These are phyloP conservation scores for Pagrus major DNA, from an alignment of 2,113 vertebrate genomes.

Conservation along the genomic window DNA sequence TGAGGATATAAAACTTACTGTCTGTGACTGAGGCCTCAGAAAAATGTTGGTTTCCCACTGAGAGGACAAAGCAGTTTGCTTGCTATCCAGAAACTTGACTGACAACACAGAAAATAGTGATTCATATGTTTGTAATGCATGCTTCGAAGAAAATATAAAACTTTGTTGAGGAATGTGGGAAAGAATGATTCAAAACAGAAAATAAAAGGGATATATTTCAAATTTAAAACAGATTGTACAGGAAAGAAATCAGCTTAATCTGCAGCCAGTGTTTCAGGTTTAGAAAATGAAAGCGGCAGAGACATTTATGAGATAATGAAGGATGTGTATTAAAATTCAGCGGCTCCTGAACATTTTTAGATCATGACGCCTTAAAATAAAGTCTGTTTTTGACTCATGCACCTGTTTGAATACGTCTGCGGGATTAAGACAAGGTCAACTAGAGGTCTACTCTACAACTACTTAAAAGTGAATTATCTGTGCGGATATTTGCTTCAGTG, in stretches of 20 bases:
- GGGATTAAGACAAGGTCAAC: no score
- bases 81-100: slow-evolving; percentile 49
- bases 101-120: slow-evolving; percentile 34
- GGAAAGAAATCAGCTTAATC: background rate
- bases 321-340: background rate
- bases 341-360: background rate
- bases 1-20: slow-evolving; percentile 59
- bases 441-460: no score
- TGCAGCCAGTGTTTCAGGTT: background rate
- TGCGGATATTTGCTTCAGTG: no score
- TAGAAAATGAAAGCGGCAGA: slow-evolving; percentile 6
- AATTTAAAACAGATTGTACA: slow-evolving; percentile 37
- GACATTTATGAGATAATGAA: background rate
- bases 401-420: no score
- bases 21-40: slow-evolving; percentile 31
- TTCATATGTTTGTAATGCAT: slow-evolving; percentile 41
- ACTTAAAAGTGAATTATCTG: no score
- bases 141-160: slow-evolving; percentile 26
- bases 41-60: slow-evolving; percentile 23
- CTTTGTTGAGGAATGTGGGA: slow-evolving; percentile 7
- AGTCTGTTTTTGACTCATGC: no score
- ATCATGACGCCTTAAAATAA: background rate
- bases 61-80: slow-evolving; percentile 48
- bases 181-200: slow-evolving; percentile 18
- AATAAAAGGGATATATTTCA: slow-evolving; percentile 21